Conservation (phyloP, 2,888 invertebrate genomes). For the Aproaerema taeniolella region DNA sequence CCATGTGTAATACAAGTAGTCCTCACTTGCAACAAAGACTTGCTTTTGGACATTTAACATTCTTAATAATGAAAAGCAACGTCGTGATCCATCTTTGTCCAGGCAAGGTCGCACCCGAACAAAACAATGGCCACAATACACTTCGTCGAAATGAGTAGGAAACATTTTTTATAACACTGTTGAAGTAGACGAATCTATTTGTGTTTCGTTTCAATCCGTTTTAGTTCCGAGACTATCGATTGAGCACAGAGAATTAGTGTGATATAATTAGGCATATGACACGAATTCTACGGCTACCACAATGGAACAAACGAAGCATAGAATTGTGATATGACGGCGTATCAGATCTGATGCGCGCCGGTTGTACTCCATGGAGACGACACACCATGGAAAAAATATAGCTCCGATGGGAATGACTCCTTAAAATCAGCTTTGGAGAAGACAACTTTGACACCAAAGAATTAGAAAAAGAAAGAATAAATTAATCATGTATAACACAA, state of each 20-base stretch:
- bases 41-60: constrained; percentile 31
- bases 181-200: constrained; percentile 16
- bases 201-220: constrained; percentile 26
- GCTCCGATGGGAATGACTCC: no score
- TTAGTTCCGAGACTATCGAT: constrained; percentile 50
- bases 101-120: constrained; percentile 44
- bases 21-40: constrained; percentile 35
- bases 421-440: neutral
- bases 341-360: constrained; percentile 60
- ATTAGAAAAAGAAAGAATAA: no score
- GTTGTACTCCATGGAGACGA: constrained; percentile 17
- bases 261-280: constrained; percentile 74
- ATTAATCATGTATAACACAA: no score
- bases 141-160: constrained; percentile 26
- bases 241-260: constrained; percentile 58
- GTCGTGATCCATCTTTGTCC: constrained; percentile 60
- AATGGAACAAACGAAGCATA: constrained; percentile 70
- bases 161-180: constrained; percentile 15
- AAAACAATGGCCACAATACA: constrained; percentile 45
- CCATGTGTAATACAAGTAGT: constrained; percentile 76
- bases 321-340: constrained; percentile 68
- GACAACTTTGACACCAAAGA: neutral
- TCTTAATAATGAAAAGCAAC: constrained; percentile 31
- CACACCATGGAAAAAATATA: constrained; percentile 3
- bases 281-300: constrained; percentile 66